These are phyloP conservation scores for Laticauda colubrina DNA, from an alignment of 2,113 vertebrate genomes.

Conservation along the genomic window DNA sequence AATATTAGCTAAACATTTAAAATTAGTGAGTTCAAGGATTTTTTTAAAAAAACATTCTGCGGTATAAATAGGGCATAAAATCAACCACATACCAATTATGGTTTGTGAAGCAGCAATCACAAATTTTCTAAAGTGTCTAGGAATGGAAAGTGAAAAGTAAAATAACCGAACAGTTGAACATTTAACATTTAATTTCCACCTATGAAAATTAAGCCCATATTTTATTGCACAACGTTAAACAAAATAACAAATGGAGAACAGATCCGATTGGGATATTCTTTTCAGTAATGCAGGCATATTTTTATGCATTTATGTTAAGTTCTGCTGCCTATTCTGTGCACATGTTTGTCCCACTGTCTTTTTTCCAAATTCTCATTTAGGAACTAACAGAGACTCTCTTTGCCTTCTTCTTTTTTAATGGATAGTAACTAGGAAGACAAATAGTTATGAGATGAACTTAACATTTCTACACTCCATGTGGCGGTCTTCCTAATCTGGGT, in stretches of 20 bases:
- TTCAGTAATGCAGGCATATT: neutral
- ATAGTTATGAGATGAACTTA: neutral
- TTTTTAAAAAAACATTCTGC: neutral
- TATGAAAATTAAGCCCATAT: neutral
- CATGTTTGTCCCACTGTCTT: neutral
- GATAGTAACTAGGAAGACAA: neutral
- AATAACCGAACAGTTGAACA: neutral
- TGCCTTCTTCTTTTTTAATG: neutral
- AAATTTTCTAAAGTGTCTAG: constrained; percentile 3
- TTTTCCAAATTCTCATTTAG: neutral
- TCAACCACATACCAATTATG: neutral
- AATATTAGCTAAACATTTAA: neutral
- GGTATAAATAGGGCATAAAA: neutral
- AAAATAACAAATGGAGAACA: accelerated
- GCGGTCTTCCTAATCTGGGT: too few species aligned
- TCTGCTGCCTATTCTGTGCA: neutral
- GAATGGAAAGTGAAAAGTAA: neutral
- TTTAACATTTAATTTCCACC: neutral
- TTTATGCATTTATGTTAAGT: neutral
- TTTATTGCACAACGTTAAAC: neutral
- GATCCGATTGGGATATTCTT: neutral
- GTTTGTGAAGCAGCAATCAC: constrained; percentile 14
- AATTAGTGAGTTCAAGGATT: neutral
- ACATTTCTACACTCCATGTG: neutral
- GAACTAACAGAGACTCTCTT: neutral